Conservation (phyloP, 2,113 vertebrate genomes). For the Gadus chalcogrammus region DNA sequence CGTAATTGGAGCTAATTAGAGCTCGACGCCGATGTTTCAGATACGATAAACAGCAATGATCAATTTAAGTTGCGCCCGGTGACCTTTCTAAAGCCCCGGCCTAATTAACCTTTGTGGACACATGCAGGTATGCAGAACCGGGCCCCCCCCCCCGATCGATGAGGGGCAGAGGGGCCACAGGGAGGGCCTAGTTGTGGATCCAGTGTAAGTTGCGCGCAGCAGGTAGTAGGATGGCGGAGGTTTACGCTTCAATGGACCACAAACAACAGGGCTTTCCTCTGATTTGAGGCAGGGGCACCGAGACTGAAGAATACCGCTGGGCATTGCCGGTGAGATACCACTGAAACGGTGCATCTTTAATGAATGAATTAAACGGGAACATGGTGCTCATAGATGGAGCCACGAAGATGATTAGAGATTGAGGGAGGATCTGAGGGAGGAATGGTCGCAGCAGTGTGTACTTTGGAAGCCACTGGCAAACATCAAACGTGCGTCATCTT, state of each 20-base stretch:
- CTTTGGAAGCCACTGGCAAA: too few species aligned
- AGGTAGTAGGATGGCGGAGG: constrained; percentile 20
- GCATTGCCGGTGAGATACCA: too few species aligned
- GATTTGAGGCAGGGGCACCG: background rate
- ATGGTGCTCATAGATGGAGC: too few species aligned
- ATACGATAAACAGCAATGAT: constrained; percentile 68
- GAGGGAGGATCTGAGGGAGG: too few species aligned
- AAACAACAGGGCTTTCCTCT: background rate
- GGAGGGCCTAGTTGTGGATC: constrained; percentile 31
- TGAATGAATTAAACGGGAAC: too few species aligned
- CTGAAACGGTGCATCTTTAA: too few species aligned
- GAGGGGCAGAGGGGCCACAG: constrained; percentile 21
- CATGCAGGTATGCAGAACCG: constrained; percentile 48
- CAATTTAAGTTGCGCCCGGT: constrained; percentile 59
- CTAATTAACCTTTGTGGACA: constrained; percentile 69
- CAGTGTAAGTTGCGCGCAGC: constrained; percentile 8
- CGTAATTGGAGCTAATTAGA: constrained; percentile 77
- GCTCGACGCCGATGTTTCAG: constrained; percentile 60
- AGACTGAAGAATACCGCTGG: too few species aligned
- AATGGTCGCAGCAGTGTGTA: too few species aligned
- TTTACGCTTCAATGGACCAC: background rate
- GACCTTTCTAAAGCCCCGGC: constrained; percentile 64
- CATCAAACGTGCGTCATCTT: too few species aligned
- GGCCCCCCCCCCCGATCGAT: constrained; percentile 27
- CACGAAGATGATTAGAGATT: too few species aligned